Percentiles rank a stretch among this genome's conserved stretches.
Evolutionary conservation across 2,113 vertebrate genomes (phyloP).

Genomic region (Gasterosteus nipponicus): DNA sequence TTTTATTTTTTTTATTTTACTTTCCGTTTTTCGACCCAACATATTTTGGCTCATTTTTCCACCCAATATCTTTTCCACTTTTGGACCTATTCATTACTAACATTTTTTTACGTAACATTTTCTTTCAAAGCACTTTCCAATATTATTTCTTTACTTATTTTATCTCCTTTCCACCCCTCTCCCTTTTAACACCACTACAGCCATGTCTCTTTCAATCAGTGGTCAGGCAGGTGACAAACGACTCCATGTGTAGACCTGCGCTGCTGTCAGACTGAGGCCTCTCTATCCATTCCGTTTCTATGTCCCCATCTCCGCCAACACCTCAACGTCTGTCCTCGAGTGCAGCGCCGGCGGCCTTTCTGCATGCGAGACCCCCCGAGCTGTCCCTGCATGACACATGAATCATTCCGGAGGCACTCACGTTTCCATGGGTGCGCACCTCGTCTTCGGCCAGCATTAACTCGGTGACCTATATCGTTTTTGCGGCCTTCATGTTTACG

Average conservation of each 20-base stretch:
- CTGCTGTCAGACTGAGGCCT: not conserved
- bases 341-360: conserved; percentile 1
- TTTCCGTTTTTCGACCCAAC: too few species aligned
- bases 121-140: too few species aligned
- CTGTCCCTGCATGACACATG: conserved; percentile 64
- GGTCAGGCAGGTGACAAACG: not conserved
- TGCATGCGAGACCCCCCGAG: conserved; percentile 10
- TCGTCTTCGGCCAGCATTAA: conserved; percentile 41
- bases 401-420: conserved; percentile 74
- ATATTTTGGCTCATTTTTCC: too few species aligned
- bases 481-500: conserved; percentile 43
- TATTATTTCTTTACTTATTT: too few species aligned
- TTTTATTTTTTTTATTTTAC: too few species aligned
- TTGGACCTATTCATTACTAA: too few species aligned
- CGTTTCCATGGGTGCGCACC: conserved; percentile 50
- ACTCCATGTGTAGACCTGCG: not conserved
- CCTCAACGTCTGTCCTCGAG: conserved; percentile 18
- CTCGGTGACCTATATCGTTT: conserved; percentile 62
- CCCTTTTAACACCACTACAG: not conserved
- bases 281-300: not conserved
- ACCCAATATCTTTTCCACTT: too few species aligned
- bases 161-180: not conserved
- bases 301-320: not conserved
- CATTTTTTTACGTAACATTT: too few species aligned
- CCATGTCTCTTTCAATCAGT: not conserved